Evolutionary conservation across 2,888 invertebrate genomes (phyloP).

Genomic region (Leucophenga montana): DNA sequence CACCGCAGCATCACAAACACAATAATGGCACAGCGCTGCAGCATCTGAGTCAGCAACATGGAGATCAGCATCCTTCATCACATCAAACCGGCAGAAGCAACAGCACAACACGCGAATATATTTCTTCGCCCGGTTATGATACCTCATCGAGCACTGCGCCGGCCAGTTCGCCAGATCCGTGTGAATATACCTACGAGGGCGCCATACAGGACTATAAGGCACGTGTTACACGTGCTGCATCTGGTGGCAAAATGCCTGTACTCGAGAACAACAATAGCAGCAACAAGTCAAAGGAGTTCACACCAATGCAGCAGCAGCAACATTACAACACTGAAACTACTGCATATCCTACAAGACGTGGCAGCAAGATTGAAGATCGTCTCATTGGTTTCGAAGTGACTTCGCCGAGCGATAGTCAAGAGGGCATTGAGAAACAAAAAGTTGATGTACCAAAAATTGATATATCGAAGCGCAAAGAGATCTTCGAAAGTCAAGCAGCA

Average conservation of each 20-base stretch:
- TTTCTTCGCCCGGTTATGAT: constrained; percentile 77
- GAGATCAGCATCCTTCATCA: constrained; percentile 45
- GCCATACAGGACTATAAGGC: constrained; percentile 91
- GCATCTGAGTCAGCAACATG: constrained; percentile 41
- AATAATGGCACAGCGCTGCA: constrained; percentile 34
- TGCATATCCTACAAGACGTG: constrained; percentile 72
- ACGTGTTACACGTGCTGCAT: constrained; percentile 78
- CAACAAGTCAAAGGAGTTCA: constrained; percentile 69
- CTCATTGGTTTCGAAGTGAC: constrained; percentile 76
- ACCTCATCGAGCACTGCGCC: constrained; percentile 81
- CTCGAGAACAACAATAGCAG: constrained; percentile 25
- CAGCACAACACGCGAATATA: constrained; percentile 65
- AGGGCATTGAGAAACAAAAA: constrained; percentile 66
- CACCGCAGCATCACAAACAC: constrained; percentile 49
- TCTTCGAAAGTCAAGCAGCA: constrained; percentile 81
- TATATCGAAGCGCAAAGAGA: constrained; percentile 85
- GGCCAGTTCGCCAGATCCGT: constrained; percentile 80
- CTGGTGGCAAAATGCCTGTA: constrained; percentile 45
- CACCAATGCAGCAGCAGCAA: constrained; percentile 73
- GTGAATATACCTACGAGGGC: constrained; percentile 90
- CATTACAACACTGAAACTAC: constrained; percentile 22
- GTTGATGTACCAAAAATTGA: constrained; percentile 85
- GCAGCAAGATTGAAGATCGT: constrained; percentile 79
- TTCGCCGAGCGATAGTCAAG: constrained; percentile 70
- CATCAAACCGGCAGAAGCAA: constrained; percentile 43